Conservation (phyloP, 1,140 invertebrate genomes). For the Rhopalosiphum maidis region DNA sequence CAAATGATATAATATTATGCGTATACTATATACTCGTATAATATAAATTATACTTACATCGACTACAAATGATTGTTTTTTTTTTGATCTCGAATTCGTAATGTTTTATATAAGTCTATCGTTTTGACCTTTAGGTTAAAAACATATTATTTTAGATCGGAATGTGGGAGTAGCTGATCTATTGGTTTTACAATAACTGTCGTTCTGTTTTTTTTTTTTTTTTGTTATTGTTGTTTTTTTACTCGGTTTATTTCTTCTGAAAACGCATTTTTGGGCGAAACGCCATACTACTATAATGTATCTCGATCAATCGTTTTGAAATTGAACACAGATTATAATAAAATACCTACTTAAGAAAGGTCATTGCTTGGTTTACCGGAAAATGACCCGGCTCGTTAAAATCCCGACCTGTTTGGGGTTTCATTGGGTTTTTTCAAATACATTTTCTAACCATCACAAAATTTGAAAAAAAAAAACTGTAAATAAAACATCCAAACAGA, state of each 20-base stretch:
- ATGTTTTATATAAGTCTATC: not conserved
- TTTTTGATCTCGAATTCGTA: not conserved
- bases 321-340: slow-evolving; percentile 17
- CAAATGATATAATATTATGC: not conserved
- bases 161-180: not conserved
- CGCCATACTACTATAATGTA: not conserved
- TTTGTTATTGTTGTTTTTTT: not conserved
- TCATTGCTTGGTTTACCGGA: not conserved
- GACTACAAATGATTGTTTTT: not conserved
- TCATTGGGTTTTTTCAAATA: not conserved
- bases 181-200: slow-evolving; percentile 3
- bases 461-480: not conserved
- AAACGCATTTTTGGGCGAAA: not conserved
- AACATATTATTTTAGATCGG: slow-evolving; percentile 5
- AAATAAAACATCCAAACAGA: not conserved
- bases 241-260: not conserved
- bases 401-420: not conserved
- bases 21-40: no score
- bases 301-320: not conserved
- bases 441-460: not conserved
- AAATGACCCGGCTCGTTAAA: not conserved
- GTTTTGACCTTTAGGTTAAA: slow-evolving; percentile 4
- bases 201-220: not conserved
- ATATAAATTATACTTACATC: not conserved
- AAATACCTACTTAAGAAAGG: not conserved